Conservation (phyloP, 2,888 invertebrate species). For the Ectobius pallidus region DNA sequence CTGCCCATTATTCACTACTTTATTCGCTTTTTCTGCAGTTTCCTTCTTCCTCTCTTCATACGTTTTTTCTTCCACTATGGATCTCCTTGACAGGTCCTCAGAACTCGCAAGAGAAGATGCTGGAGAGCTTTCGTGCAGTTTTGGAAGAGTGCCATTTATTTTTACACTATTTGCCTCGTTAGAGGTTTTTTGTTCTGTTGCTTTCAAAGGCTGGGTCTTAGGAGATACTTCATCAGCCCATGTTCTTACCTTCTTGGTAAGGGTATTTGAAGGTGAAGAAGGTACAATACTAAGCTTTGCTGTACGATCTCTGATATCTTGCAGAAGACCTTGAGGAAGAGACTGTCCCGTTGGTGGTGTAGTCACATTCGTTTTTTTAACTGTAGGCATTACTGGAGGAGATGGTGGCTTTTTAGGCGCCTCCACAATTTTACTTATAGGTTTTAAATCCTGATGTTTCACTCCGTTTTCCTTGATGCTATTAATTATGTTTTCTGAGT, state of each 20-base stretch:
- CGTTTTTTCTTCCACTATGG: conserved; percentile 68
- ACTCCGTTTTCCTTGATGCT: not conserved
- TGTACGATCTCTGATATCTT: conserved; percentile 72
- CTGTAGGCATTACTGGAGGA: not conserved
- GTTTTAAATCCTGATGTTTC: too few species aligned
- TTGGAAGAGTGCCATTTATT: not conserved
- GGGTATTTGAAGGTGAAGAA: conserved; percentile 2
- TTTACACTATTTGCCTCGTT: not conserved
- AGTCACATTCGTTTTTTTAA: not conserved
- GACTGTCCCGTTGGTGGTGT: conserved; percentile 50
- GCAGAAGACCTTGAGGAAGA: conserved; percentile 69
- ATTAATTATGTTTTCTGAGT: not conserved
- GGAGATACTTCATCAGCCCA: conserved; percentile 5
- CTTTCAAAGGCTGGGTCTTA: not conserved
- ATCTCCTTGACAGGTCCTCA: conserved; percentile 48
- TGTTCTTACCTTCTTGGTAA: conserved; percentile 11
- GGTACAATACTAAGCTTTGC: conserved; percentile 56
- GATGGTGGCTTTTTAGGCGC: conserved; percentile 51
- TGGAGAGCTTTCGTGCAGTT: not conserved
- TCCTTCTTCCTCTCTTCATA: conserved; percentile 65
- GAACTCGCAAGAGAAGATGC: not conserved
- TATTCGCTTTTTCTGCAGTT: conserved; percentile 29
- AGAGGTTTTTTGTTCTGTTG: not conserved
- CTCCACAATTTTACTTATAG: too few species aligned
- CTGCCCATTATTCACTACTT: not conserved